A percentile compares a stretch with the other conserved stretches of the same genome.
These are phyloP conservation scores for Parazoanthus atlanticus DNA, from an alignment of 92 coral and sea anemone species.

Conservation along the genomic window DNA sequence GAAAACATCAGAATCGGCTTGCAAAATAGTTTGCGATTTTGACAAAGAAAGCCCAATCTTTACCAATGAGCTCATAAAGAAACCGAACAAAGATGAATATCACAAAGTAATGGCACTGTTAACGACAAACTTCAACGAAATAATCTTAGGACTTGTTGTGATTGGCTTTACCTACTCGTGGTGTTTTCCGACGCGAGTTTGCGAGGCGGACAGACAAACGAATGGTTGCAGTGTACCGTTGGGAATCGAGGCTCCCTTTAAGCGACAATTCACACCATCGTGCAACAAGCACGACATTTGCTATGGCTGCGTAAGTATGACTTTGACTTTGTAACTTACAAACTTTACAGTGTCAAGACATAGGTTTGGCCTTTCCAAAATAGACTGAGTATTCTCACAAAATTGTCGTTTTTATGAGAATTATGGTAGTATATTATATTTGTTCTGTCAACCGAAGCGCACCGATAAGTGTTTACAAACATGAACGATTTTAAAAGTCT, in stretches of 20 bases:
- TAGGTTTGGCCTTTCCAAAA: neutral
- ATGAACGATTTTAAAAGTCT: neutral
- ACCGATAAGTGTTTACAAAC: neutral
- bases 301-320: constrained; percentile 96
- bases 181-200: constrained; percentile 53
- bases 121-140: constrained; percentile 40
- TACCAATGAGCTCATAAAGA: neutral
- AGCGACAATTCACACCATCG: constrained; percentile 84
- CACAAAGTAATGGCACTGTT: constrained; percentile 9
- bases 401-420: neutral
- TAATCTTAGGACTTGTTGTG: constrained; percentile 27
- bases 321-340: neutral
- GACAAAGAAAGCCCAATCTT: neutral
- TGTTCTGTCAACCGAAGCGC: neutral
- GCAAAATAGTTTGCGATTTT: neutral
- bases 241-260: constrained; percentile 92
- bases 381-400: neutral
- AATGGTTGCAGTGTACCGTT: constrained; percentile 97
- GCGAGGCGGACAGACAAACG: constrained; percentile 87
- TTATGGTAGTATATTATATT: neutral
- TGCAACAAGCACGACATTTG: constrained; percentile 98
- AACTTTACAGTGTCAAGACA: neutral
- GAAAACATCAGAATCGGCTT: neutral
- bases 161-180: constrained; percentile 31
- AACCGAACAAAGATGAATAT: neutral